Evolutionary conservation across 2,797 vertebrate genomes (phyloP), one percentile per base, ranked within the genome.

Genomic region (Catharus ustulatus): DNA sequence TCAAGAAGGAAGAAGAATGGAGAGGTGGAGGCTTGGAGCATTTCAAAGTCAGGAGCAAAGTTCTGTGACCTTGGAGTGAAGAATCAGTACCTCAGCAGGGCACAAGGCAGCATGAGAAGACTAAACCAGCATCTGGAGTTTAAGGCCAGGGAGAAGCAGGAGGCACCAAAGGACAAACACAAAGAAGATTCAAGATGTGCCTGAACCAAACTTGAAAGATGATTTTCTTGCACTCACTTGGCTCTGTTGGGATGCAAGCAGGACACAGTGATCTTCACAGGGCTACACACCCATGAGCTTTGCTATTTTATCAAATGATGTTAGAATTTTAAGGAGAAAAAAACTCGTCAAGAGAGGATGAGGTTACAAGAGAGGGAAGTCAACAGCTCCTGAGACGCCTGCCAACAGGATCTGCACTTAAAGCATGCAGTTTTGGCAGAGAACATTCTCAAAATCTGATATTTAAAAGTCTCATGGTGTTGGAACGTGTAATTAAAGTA

Each of bases 391-490:
- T 2, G 27, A 89, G 77, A 86, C 7, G 89, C 69, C 73, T 95
- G 96, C 91, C 92, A 95, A 93, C 40, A 95, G 59, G 62, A 94
- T 92, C 58, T 81, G 82, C 62, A 30, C 52, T 93, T 77, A 89
- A 91, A 89, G 82, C 36, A 4, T 81, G 45, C 23, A 64, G 69
- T 93, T 95, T 59, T 96, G 93, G 93, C 89, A 93, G 48, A 75
- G 87, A 92, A 93, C 7, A 45, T 24, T 45, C 87, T 92, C 84
- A 83, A 89, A 95, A 92, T 72, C 58, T 78, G 89, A 12, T 92
- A 93, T 96, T 93, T 96, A 87, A 38, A 87, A 94, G 84, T 64
- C 84, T 92, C 57, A 40, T 10, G 27, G 45, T 43, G 58, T 32
- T 87, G 75, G 55, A 95, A 92, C 0, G 0, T 24, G 32, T 55